Evolutionary conservation across 2,888 invertebrate species (phyloP).

Genomic region (Phalera bucephala): DNA sequence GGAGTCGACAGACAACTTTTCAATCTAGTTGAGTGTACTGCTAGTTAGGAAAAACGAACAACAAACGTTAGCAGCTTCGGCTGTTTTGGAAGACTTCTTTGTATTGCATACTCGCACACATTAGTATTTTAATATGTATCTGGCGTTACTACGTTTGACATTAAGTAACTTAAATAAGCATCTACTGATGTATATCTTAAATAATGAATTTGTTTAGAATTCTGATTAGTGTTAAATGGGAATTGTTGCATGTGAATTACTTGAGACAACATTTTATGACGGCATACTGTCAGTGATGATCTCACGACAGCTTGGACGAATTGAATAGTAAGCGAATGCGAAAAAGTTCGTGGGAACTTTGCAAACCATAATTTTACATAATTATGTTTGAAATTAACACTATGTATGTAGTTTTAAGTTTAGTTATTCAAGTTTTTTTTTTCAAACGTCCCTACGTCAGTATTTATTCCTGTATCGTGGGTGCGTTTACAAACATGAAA

Average conservation of each 20-base stretch:
- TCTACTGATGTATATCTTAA: background rate
- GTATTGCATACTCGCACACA: background rate
- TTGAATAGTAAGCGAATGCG: background rate
- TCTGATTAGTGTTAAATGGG: conserved; percentile 10
- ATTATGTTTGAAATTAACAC: background rate
- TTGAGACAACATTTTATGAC: conserved; percentile 11
- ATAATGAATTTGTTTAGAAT: conserved; percentile 11
- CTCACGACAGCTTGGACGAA: conserved; percentile 3
- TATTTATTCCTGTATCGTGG: no score
- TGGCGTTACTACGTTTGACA: background rate
- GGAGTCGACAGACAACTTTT: conserved; percentile 25
- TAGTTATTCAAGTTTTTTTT: no score
- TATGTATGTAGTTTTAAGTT: no score
- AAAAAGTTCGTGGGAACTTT: conserved; percentile 1
- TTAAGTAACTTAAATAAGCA: background rate
- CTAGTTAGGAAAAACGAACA: conserved; percentile 2
- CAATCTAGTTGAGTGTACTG: conserved; percentile 27
- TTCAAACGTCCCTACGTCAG: no score
- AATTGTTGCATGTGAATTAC: conserved; percentile 16
- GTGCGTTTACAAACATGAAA: no score
- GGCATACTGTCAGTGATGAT: conserved; percentile 6
- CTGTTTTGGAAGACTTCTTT: background rate
- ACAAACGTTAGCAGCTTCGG: background rate
- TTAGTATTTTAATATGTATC: background rate
- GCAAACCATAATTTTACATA: background rate